Percentiles rank a stretch among this genome's conserved stretches.
Conservation (phyloP, 2,888 invertebrate species). For the Steromphala cineraria region DNA sequence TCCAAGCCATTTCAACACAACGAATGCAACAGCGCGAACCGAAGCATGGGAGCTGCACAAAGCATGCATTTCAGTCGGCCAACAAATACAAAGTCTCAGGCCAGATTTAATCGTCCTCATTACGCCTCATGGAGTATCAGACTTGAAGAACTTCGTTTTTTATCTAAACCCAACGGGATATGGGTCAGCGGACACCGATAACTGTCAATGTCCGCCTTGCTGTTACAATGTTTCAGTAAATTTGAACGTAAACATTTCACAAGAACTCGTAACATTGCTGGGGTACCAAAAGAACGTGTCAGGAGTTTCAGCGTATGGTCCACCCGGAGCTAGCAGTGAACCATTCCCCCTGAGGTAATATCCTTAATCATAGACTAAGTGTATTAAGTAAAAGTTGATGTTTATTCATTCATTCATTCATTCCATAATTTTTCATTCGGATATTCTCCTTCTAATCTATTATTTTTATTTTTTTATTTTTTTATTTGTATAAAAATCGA, state of each 20-base stretch:
- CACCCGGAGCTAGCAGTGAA: slow-evolving; percentile 45
- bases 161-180: slow-evolving; percentile 45
- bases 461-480: too few relatives aligned
- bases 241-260: slow-evolving; percentile 38
- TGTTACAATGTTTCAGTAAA: slow-evolving; percentile 45
- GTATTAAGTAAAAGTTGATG: too few relatives aligned
- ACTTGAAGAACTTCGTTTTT: slow-evolving; percentile 47
- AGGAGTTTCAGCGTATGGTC: slow-evolving; percentile 53
- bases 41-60: slow-evolving; percentile 47
- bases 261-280: slow-evolving; percentile 30
- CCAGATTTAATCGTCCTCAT: slow-evolving; percentile 53
- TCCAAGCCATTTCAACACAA: slow-evolving; percentile 52
- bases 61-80: slow-evolving; percentile 45
- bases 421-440: too few relatives aligned
- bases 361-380: too few relatives aligned
- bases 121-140: slow-evolving; percentile 55
- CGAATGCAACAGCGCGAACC: slow-evolving; percentile 44
- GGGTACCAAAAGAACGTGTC: slow-evolving; percentile 45
- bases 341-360: slow-evolving; percentile 54
- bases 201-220: slow-evolving; percentile 51
- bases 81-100: slow-evolving; percentile 33
- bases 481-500: too few relatives aligned
- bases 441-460: too few relatives aligned
- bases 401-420: too few relatives aligned
- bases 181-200: slow-evolving; percentile 49